Evolutionary conservation across 2,113 vertebrate genomes (phyloP).

Genomic region (Gorsachius goisagi): DNA sequence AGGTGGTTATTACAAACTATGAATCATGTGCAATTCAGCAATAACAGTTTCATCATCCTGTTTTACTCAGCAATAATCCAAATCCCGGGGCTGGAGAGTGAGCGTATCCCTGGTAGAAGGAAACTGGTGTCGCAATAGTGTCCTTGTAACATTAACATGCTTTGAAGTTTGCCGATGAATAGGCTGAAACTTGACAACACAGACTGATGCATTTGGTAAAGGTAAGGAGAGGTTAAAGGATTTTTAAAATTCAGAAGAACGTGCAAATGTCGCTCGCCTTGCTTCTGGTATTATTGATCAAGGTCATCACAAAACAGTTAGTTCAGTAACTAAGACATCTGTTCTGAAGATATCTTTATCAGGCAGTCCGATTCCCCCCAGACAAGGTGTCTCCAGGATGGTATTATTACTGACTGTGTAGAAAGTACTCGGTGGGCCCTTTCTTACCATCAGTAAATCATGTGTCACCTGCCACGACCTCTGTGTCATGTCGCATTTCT

Average conservation of each 20-base stretch:
- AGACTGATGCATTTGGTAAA: neutral
- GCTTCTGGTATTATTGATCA: slow-evolving; percentile 12
- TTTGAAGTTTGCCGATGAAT: neutral
- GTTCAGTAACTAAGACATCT: slow-evolving; percentile 19
- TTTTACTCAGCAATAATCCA: slow-evolving; percentile 16
- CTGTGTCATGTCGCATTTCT: neutral
- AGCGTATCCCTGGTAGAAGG: neutral
- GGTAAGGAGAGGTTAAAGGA: neutral
- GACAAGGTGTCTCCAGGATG: neutral
- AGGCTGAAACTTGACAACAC: neutral
- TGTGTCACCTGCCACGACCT: neutral
- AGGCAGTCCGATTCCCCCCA: neutral
- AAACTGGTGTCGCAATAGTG: neutral
- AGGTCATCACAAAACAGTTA: slow-evolving; percentile 24
- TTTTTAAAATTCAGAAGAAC: slow-evolving; percentile 12
- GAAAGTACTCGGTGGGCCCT: neutral
- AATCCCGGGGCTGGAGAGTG: neutral
- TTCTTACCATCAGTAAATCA: slow-evolving; percentile 7
- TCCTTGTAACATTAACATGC: neutral
- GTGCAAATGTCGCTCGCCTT: neutral
- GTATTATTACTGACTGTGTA: neutral
- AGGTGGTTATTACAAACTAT: slow-evolving; percentile 29
- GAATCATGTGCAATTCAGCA: slow-evolving; percentile 42
- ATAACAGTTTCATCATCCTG: slow-evolving; percentile 1
- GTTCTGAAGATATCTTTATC: slow-evolving; percentile 7